Base-by-base conservation (phyloP, 2,888 invertebrate species). In the Pseudococcus viburni region DNA sequence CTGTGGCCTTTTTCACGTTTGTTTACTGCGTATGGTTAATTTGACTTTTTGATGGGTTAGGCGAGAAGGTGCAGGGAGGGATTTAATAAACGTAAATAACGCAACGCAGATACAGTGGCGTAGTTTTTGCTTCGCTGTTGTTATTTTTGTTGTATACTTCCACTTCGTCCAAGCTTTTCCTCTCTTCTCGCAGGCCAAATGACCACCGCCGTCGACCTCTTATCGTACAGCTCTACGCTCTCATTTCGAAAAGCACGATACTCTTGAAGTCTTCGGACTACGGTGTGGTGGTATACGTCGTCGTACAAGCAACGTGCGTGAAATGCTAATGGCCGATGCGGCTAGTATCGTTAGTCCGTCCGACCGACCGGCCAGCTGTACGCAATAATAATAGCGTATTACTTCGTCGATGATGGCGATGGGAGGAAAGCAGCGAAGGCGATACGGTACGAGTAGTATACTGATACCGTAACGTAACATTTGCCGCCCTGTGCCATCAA, bases 321-420 rank as follows among this genome's bases (percentile, higher is more conserved):
- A 64, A 64, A 64, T 64, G 64, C 64, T 64, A 64, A 64, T 64
- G 64, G 64, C 22, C 64, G 22, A 0, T 64, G n/a, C 59, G 64
- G 64, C 22, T 1, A 8, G 59, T 64, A 64, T 64, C 19, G 22
- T 11, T 64, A 64, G 64, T 64, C 64, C 22, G 22, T 64, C 64
- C 22, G 64, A 9, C 59, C 5, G n/a, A 42, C 42, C 59, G 59
- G n/a, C 64, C 19, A 64, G 19, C 64, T 22, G 64, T 64, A 64
- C 22, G 64, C 64, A 64, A 64, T 64, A 64, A 64, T 64, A 64
- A 22, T 64, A 64, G 64, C 64, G 64, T 22, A 64, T 59, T 59
- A 64, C 64, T 64, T 64, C 9, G 64, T 64, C 64, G 12, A 64
- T 64, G 64, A 9, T 22, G 64, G 11, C 22, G 19, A 22, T 9